These are phyloP conservation scores for Peromyscus polionotus DNA, from an alignment of 2,113 vertebrate genomes.

Conservation along the genomic window DNA sequence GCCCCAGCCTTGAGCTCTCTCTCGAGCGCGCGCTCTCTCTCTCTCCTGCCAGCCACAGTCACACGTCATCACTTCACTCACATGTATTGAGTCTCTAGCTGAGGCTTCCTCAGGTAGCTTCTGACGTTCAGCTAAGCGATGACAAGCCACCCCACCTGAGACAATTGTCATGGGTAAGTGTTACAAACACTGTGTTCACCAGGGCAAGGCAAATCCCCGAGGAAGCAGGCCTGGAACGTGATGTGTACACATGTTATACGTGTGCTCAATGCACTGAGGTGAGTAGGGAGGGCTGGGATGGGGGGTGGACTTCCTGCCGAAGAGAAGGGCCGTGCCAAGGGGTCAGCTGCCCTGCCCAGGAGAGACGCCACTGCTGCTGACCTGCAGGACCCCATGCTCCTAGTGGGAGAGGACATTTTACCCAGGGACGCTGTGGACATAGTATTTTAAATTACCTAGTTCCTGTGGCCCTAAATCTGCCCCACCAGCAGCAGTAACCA, in stretches of 20 bases:
- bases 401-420: background rate
- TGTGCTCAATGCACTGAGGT: background rate
- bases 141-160: background rate
- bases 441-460: background rate
- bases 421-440: background rate
- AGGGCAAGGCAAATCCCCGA: background rate
- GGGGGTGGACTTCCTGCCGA: background rate
- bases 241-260: background rate
- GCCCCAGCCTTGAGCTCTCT: background rate
- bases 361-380: background rate
- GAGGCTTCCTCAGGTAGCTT: background rate
- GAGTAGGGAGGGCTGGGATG: background rate
- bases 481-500: background rate
- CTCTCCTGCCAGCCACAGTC: conserved; percentile 9
- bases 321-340: background rate
- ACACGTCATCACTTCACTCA: background rate
- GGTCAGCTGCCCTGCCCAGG: background rate
- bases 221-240: background rate
- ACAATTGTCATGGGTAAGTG: background rate
- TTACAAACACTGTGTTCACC: background rate
- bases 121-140: background rate
- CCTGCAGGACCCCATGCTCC: background rate
- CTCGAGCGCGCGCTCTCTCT: background rate
- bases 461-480: background rate
- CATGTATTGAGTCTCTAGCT: background rate